Base-by-base conservation (phyloP, 2,888 invertebrate genomes). In the Drosophila hawaiiensis region DNA sequence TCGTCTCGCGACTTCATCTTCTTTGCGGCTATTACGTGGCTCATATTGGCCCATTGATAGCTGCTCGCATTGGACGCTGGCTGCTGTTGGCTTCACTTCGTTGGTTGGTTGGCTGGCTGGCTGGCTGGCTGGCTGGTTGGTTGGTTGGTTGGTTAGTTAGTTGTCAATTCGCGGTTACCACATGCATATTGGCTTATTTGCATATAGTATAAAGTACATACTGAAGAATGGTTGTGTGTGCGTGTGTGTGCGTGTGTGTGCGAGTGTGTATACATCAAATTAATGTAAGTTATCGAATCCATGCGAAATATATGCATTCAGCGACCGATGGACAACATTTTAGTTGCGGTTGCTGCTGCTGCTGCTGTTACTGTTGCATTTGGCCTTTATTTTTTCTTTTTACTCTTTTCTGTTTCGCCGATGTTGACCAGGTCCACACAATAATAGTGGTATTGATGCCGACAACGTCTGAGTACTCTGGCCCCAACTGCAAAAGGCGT, bases 241-340 rank as follows among this genome's bases (percentile, higher is more conserved):
- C 37, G 41, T 82, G 60, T 68, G 52, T 66, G 50, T 47, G 28
- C 0, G 25, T 25, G 31, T 3, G 33, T 12, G 33, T 43, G 53
- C n/a, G n/a, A n/a, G n/a, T 78, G 80, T 84, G 68, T 87, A 70
- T 83, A 73, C 73, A 87, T 85, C 75, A 89, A 87, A 89, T 89
- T 87, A 89, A 87, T 89, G 89, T 77, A 89, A 87, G 89, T 87
- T 87, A 87, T 87, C 87, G 87, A 83, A 85, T 71, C 78, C 83
- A 80, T 87, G 87, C 73, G 87, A 87, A 87, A 89, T 83, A 82
- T 73, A 66, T 60, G 66, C 72, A 69, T 58, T 66, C 56, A 50
- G 62, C 56, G 66, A 64, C 64, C 68, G 61, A 53, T 81, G 72
- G 70, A 68, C 67, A 75, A 80, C 78, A 72, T 83, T 83, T 77